Base-by-base conservation (phyloP, 2,113 vertebrate genomes). In the Mastomys coucha region DNA sequence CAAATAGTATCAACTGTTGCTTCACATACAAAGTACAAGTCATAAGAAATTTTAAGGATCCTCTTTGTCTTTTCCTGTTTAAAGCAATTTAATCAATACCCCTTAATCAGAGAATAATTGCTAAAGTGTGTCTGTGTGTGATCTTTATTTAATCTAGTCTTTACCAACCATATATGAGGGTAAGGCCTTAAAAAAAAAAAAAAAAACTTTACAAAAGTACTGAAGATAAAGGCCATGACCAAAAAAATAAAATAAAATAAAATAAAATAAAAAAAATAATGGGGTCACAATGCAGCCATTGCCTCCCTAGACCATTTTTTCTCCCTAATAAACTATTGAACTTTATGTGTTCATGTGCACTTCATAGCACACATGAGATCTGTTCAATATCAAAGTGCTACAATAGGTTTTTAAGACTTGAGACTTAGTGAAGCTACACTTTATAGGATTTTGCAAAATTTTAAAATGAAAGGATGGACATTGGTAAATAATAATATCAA, bases 311-410 rank as follows among this genome's bases (percentile, higher is more conserved):
- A n/a, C 58, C 87, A 87, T 51, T 42, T 90, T 93, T 45, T 95
- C 82, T 97, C 94, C 31, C 96, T 63, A 98, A 96, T 84, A 97
- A 96, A 91, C 39, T 39, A 76, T 87, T 65, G 76, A 94, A 90
- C 96, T 72, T 95, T 17, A 7, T 60, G 11, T 65, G 2, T 93
- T 94, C 13, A 4, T 75, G 81, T 78, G 31, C 53, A 73, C 96
- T 98, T 91, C 73, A 90, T 92, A 75, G 67, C 95, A 51, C 84
- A 67, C 78, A 96, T 96, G 90, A 94, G 86, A 12, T 84, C 1
- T 94, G 87, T 89, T 95, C 92, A 42, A 24, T 42, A 91, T 96
- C 84, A 87, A 95, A 97, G 17, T 94, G 95, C 89, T 92, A 95
- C 93, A 98, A 76, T 84, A 39, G 53, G 72, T 96, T 75, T 80